Conservation (phyloP, 2,797 vertebrate genomes). For the Platyrinchus mystaceus region DNA sequence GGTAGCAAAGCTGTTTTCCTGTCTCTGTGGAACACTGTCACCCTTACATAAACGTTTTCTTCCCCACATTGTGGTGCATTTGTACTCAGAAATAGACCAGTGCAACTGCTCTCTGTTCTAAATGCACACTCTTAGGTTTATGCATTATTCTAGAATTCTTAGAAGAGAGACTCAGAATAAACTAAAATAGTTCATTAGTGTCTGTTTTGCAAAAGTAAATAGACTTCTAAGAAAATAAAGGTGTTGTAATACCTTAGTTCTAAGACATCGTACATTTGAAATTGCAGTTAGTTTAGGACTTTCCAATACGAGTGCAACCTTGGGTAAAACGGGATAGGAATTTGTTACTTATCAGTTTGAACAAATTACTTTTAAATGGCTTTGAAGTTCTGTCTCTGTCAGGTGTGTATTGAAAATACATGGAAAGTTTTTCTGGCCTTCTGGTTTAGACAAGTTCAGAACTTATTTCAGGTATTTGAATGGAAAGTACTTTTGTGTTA, state of each 20-base stretch:
- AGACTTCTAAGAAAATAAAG: neutral
- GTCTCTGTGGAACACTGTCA: neutral
- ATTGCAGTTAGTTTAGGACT: neutral
- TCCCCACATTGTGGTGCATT: neutral
- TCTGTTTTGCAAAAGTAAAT: neutral
- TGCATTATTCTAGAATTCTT: neutral
- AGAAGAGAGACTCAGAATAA: neutral
- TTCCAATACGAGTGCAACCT: neutral
- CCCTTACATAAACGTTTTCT: neutral
- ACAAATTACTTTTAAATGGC: neutral
- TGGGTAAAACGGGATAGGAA: neutral
- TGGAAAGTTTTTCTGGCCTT: neutral
- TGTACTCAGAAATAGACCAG: neutral
- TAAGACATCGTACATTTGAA: neutral
- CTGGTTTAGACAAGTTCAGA: neutral
- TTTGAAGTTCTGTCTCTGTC: neutral
- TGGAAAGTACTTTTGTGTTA: neutral
- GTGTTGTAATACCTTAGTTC: neutral
- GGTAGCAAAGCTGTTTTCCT: neutral
- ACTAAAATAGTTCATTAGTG: neutral
- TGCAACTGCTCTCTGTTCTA: neutral
- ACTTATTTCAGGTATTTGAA: neutral
- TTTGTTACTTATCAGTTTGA: neutral
- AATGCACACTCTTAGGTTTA: neutral
- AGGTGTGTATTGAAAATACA: neutral